Base-by-base conservation (phyloP, 1,140 invertebrate genomes). In the Neodiprion fabricii region DNA sequence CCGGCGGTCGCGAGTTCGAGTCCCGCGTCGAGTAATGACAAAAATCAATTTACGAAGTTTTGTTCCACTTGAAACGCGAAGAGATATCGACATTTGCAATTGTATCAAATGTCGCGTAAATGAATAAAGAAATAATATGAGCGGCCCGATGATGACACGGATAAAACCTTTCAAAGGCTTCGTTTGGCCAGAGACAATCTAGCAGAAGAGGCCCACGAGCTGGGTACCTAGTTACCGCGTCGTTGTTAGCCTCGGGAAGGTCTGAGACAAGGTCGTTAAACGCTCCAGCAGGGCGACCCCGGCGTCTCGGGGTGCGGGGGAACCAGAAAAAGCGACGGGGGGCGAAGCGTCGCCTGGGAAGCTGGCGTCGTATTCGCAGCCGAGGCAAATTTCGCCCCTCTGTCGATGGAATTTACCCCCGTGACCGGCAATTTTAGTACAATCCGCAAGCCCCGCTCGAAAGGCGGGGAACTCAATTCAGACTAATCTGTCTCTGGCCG, bases 401-500 rank as follows among this genome's bases (percentile, higher is more conserved):
- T 74, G 67, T 72, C 80, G 80, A 81, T 83, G 82, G 77, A 81
- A 83, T 17, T 61, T 61, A 77, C 77, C 78, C 75, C 70, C 77
- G 77, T 72, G 78, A 81, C 77, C 81, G 47, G 75, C 80, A 68
- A 81, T 81, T 82, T 79, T 67, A 79, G 79, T 75, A 67, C 76
- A 82, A 82, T 83, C 77, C 79, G 78, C 79, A 78, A 82, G 72
- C 76, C 71, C 71, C 72, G 47, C 48, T 71, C 53, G 40, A 48
- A 17, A 12, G 72, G 71, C 14, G 70, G 71, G 78, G 75, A 82
- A 82, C 75, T 83, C 77, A 81, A 83, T 82, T 83, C 79, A 78
- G 77, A 83, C 80, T 82, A 81, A 74, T 82, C 75, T 83, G 79
- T 77, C 71, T 77, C 76, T 77, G 79, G 75, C 48, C 67, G 68